Evolutionary conservation across 2,888 invertebrate species (phyloP).

Genomic region (Xestia xanthographa): DNA sequence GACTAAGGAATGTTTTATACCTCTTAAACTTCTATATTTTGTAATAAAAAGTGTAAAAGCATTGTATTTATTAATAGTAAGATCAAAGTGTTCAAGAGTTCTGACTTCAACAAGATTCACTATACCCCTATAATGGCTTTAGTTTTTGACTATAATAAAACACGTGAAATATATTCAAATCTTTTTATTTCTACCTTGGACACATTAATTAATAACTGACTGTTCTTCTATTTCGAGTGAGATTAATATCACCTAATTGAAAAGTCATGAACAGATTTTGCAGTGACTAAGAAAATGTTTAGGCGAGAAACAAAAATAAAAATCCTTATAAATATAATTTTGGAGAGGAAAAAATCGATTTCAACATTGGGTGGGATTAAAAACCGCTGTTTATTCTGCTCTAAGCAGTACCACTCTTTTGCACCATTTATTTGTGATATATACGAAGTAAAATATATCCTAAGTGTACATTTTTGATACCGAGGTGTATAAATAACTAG

Average conservation of each 20-base stretch:
- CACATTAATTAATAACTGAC: background rate
- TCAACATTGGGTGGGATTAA: background rate
- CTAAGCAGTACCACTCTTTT: too few species aligned
- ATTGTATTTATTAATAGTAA: conserved; percentile 61
- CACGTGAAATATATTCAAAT: conserved; percentile 52
- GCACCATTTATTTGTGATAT: too few species aligned
- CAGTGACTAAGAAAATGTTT: background rate
- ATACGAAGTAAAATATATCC: background rate
- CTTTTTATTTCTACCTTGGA: conserved; percentile 55
- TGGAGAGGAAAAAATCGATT: background rate
- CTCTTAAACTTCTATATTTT: conserved; percentile 61
- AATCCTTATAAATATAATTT: background rate
- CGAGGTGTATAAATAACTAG: background rate
- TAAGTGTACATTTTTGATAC: background rate
- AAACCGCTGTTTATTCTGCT: background rate
- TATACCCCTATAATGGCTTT: conserved; percentile 67
- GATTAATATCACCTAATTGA: background rate
- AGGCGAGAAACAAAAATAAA: background rate
- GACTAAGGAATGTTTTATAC: conserved; percentile 60
- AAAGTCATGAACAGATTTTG: background rate
- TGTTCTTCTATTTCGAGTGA: background rate
- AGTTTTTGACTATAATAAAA: conserved; percentile 68
- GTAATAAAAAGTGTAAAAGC: conserved; percentile 54
- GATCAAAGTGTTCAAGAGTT: conserved; percentile 67
- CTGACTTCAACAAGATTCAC: conserved; percentile 62